Percentiles rank a stretch among this genome's conserved stretches.
Evolutionary conservation across 1,140 invertebrate genomes (phyloP).

Genomic region (Acromyrmex echinatior): DNA sequence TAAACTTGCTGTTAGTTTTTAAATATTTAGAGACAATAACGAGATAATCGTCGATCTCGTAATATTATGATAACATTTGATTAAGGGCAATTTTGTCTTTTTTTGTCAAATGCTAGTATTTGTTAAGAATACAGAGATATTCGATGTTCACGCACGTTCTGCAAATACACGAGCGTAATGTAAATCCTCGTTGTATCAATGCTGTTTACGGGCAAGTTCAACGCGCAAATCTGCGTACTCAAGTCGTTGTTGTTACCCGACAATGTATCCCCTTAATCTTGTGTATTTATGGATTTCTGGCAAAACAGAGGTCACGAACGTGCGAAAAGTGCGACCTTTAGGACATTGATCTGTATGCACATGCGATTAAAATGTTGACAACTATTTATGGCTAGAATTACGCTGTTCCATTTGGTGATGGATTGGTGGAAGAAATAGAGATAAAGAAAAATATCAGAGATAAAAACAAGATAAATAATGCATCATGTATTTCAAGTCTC

Average conservation of each 20-base stretch:
- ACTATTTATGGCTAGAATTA: constrained; percentile 52
- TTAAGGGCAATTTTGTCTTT: background rate
- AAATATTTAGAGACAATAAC: background rate
- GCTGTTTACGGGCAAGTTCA: constrained; percentile 43
- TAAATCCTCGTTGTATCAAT: constrained; percentile 32
- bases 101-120: background rate
- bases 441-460: background rate
- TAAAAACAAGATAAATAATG: constrained; percentile 39
- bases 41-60: no score
- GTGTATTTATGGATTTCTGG: constrained; percentile 54
- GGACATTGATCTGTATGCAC: constrained; percentile 16
- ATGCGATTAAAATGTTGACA: constrained; percentile 11
- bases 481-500: background rate
- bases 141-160: constrained; percentile 41
- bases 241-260: constrained; percentile 40
- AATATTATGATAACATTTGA: background rate
- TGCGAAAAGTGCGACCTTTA: constrained; percentile 46
- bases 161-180: constrained; percentile 42
- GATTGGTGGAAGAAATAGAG: background rate
- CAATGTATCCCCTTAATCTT: constrained; percentile 41
- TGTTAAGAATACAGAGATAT: constrained; percentile 34
- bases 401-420: constrained; percentile 29
- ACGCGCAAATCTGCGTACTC: constrained; percentile 37
- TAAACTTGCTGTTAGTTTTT: background rate
- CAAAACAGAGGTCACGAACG: constrained; percentile 36